Conservation (phyloP, 2,888 invertebrate genomes). For the Ormyrus nitidulus region DNA sequence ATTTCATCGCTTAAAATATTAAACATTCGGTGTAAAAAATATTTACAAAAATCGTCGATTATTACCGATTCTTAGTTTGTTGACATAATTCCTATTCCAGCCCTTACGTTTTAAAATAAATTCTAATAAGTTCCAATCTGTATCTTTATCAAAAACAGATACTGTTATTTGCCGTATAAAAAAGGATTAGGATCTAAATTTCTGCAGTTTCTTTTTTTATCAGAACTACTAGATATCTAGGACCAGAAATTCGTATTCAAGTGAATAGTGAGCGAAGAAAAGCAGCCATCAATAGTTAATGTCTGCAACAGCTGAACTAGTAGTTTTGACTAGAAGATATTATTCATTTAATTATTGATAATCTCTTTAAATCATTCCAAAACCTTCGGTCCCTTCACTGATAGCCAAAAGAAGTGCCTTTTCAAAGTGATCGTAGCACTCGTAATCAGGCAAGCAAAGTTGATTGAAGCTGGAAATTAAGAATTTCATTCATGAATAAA, state of each 20-base stretch:
- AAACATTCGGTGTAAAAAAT: slow-evolving; percentile 27
- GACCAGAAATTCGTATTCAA: slow-evolving; percentile 53
- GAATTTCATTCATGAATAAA: slow-evolving; percentile 48
- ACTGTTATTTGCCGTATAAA: slow-evolving; percentile 55
- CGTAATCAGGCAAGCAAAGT: slow-evolving; percentile 95
- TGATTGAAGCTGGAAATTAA: slow-evolving; percentile 89
- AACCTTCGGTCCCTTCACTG: slow-evolving; percentile 96
- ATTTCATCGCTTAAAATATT: slow-evolving; percentile 12
- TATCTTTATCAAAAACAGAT: slow-evolving; percentile 56
- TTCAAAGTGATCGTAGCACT: slow-evolving; percentile 94
- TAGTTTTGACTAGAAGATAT: slow-evolving; percentile 59
- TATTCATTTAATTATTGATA: slow-evolving; percentile 43
- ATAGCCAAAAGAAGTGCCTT: slow-evolving; percentile 92
- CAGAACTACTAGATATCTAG: slow-evolving; percentile 48
- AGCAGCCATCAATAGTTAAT: slow-evolving; percentile 45
- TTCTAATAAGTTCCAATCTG: slow-evolving; percentile 40
- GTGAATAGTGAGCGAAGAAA: slow-evolving; percentile 51
- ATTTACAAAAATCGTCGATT: slow-evolving; percentile 31
- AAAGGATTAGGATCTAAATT: slow-evolving; percentile 50
- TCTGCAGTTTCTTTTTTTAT: slow-evolving; percentile 39
- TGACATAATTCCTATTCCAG: slow-evolving; percentile 36
- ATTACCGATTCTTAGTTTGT: slow-evolving; percentile 10
- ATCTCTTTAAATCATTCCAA: slow-evolving; percentile 82
- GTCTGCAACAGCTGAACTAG: slow-evolving; percentile 51
- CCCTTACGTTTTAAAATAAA: slow-evolving; percentile 39